Evolutionary conservation across 1,140 invertebrate genomes (phyloP).

Genomic region (Coenobita brevimanus): DNA sequence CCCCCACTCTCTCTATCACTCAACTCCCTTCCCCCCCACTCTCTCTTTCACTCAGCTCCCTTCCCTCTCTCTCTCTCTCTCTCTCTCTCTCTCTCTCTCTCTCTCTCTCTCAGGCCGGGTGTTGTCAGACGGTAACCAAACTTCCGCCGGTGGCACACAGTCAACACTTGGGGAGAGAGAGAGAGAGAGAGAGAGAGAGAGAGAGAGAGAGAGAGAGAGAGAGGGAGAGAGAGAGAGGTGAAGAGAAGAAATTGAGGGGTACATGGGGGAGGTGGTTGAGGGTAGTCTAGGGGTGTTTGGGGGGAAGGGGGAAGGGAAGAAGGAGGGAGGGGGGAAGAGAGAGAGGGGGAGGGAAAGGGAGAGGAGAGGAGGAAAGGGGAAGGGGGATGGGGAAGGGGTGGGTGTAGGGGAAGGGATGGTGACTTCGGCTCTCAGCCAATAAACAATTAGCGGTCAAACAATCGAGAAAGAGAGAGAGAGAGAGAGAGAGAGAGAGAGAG

Average conservation of each 20-base stretch:
- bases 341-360: background rate
- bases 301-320: background rate
- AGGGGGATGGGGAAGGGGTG: background rate
- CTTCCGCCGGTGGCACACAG: background rate
- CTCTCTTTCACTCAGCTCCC: too few species aligned
- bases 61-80: too few species aligned
- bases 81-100: background rate
- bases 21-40: background rate
- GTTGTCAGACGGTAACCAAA: background rate
- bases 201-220: background rate
- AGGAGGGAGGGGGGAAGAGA: background rate
- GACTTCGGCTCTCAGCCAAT: too few species aligned
- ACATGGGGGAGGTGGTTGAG: background rate
- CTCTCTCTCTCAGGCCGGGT: background rate
- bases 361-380: slow-evolving; percentile 1
- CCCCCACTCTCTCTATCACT: too few species aligned
- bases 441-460: too few species aligned
- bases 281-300: background rate
- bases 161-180: too few species aligned
- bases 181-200: background rate
- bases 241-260: background rate
- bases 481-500: background rate
- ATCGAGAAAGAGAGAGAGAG: background rate
- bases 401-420: background rate
- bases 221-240: too few species aligned